Evolutionary conservation across 2,888 invertebrate species (phyloP).

Genomic region (Nomada fabriciana): DNA sequence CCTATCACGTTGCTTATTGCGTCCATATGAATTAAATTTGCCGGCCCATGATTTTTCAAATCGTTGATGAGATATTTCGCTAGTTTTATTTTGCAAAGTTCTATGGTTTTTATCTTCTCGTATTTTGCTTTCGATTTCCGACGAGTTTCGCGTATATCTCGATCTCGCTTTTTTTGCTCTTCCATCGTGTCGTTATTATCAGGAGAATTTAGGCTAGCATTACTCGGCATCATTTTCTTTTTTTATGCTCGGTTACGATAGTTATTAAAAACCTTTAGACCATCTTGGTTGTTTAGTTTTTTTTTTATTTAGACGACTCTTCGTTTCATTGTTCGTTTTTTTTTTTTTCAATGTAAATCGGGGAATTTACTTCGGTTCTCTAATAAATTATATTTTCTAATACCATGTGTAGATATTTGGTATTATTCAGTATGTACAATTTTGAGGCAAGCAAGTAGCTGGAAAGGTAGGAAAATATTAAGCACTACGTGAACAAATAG

Average conservation of each 20-base stretch:
- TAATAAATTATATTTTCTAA: background rate
- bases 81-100: conserved; percentile 10
- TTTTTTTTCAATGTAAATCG: background rate
- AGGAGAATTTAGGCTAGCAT: accelerated
- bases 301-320: background rate
- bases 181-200: background rate
- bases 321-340: background rate
- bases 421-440: too few species aligned
- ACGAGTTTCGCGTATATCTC: background rate
- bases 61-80: conserved; percentile 58
- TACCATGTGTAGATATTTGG: too few species aligned
- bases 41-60: conserved; percentile 68
- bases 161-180: background rate
- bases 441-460: too few species aligned
- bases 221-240: background rate
- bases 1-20: conserved; percentile 58
- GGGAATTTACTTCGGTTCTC: background rate
- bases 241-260: background rate
- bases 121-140: background rate
- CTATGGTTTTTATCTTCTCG: background rate
- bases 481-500: too few species aligned
- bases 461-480: too few species aligned
- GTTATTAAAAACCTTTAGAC: background rate
- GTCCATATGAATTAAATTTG: conserved; percentile 64
- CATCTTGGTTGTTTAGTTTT: background rate